These are phyloP conservation scores for Myopa testacea DNA, from an alignment of 2,888 invertebrate species.

Conservation along the genomic window DNA sequence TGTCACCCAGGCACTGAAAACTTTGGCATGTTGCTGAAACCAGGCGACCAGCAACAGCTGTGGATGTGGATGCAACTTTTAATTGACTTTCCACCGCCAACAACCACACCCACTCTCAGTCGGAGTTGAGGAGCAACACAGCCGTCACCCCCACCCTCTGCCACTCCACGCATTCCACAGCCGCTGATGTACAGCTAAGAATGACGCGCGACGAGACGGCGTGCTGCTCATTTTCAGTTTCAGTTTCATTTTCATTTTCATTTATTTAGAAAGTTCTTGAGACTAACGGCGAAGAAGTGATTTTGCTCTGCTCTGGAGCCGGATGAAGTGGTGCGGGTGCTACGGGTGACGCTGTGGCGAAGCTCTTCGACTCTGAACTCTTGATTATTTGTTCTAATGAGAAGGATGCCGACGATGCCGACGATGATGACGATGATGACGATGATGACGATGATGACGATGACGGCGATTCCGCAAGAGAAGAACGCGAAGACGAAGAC, in stretches of 20 bases:
- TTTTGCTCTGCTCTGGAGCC: not conserved
- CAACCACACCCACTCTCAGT: not conserved
- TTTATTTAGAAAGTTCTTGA: slow-evolving; percentile 37
- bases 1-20: slow-evolving; percentile 2
- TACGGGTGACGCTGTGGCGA: not conserved
- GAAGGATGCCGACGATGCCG: not conserved
- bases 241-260: slow-evolving; percentile 33
- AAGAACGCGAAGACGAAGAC: not conserved
- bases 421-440: not conserved
- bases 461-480: not conserved
- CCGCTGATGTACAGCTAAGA: not conserved
- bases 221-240: slow-evolving; percentile 11
- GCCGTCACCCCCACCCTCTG: not conserved
- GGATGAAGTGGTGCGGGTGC: not conserved
- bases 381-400: slow-evolving; percentile 20
- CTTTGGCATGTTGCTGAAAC: slow-evolving; percentile 1
- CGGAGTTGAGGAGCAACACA: not conserved
- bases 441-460: not conserved
- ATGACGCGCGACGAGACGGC: not conserved
- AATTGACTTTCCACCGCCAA: slow-evolving; percentile 56
- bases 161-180: not conserved
- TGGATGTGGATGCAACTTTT: slow-evolving; percentile 49
- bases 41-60: slow-evolving; percentile 8
- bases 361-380: not conserved
- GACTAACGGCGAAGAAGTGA: slow-evolving; percentile 14